Percentiles rank a stretch among this genome's conserved stretches.
phyloP scores from a whole-genome alignment of 2,113 vertebrate genomes.

The Phocoena phocoena region DNA sequence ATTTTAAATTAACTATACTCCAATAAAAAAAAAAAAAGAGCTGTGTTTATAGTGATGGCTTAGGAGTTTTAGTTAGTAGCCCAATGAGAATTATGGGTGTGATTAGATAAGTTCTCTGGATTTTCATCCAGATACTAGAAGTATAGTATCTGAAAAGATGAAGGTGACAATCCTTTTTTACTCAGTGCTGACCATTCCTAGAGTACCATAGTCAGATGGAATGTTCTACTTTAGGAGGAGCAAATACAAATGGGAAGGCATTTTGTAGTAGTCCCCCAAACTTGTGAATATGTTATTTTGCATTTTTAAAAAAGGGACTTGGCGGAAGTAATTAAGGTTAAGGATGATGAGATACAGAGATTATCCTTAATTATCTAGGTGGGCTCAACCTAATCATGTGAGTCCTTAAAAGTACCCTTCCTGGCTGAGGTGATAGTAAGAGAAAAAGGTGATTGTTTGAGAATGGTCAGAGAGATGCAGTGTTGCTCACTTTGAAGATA shows the following conservation, averaged over 20 bases:
- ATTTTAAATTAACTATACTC: too few relatives aligned
- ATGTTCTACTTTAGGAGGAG: background rate
- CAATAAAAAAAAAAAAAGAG: too few relatives aligned
- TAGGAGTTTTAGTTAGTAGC: background rate
- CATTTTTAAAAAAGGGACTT: background rate
- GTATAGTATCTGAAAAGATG: background rate
- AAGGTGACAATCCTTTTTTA: background rate
- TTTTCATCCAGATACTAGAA: background rate
- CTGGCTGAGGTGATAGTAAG: background rate
- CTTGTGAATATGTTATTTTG: background rate
- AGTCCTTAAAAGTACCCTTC: background rate
- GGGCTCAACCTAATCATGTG: background rate
- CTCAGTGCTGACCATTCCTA: background rate
- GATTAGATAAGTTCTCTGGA: background rate
- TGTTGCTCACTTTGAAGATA: background rate
- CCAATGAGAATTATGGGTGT: background rate
- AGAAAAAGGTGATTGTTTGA: background rate
- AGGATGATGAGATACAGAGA: background rate
- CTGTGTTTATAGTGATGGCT: background rate
- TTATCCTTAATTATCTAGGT: background rate
- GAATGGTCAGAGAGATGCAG: background rate
- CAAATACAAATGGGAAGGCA: background rate
- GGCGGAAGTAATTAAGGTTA: background rate
- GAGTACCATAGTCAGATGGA: background rate
- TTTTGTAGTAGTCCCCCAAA: background rate